Conservation (phyloP, 2,888 invertebrate species). For the Tenthredo livida region DNA sequence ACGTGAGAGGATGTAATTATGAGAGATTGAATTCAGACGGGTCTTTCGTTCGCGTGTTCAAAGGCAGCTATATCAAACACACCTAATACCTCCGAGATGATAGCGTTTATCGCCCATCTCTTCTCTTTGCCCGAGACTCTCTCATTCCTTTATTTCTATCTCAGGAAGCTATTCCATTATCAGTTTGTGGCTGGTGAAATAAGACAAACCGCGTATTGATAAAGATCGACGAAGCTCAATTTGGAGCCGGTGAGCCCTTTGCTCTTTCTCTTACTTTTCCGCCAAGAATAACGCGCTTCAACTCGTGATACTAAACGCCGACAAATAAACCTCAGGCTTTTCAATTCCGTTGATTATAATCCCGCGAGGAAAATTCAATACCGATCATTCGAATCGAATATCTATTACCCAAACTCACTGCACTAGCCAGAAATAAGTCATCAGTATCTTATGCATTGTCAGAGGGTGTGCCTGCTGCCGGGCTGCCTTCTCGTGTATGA, state of each 20-base stretch:
- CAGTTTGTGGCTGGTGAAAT: conserved; percentile 20
- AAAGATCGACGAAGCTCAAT: conserved; percentile 45
- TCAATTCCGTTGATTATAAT: neutral
- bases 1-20: conserved; percentile 42
- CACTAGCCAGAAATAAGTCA: conserved; percentile 59
- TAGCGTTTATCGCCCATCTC: conserved; percentile 43
- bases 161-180: conserved; percentile 34
- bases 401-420: conserved; percentile 15
- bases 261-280: neutral
- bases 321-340: neutral
- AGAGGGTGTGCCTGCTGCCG: conserved; percentile 62
- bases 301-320: neutral
- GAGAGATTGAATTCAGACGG: conserved; percentile 41
- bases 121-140: neutral
- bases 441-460: conserved; percentile 69
- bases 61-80: conserved; percentile 24
- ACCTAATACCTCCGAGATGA: conserved; percentile 32
- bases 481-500: conserved; percentile 64
- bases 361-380: neutral
- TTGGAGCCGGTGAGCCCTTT: conserved; percentile 29
- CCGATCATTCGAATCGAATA: conserved; percentile 30
- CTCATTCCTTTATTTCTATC: conserved; percentile 22
- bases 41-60: conserved; percentile 35
- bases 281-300: conserved; percentile 3
- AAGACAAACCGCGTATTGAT: conserved; percentile 39